phyloP scores from a whole-genome alignment of 2,888 invertebrate species.

The Actias luna region DNA sequence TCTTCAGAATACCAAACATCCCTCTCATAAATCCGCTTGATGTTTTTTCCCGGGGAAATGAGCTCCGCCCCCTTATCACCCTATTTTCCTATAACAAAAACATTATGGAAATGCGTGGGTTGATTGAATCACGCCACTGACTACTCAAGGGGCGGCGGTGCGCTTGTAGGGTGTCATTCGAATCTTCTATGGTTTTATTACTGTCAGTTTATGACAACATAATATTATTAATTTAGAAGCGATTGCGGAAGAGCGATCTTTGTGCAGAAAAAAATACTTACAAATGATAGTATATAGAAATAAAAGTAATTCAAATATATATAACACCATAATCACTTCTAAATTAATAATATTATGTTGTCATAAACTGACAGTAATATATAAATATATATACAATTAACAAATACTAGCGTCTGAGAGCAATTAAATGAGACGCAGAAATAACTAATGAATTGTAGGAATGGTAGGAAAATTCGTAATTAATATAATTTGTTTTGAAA shows the following conservation, averaged over 20 bases:
- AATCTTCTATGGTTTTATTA: not conserved
- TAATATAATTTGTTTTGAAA: no score
- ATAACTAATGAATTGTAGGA: no score
- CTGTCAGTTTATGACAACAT: not conserved
- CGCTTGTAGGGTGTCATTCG: not conserved
- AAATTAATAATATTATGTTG: not conserved
- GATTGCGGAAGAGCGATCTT: not conserved
- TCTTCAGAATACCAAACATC: slow-evolving; percentile 12
- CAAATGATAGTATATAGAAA: no score
- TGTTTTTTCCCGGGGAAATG: slow-evolving; percentile 10
- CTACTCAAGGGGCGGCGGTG: not conserved
- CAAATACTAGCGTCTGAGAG: no score
- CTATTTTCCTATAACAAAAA: slow-evolving; percentile 13
- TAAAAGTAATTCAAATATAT: no score
- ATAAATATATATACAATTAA: no score
- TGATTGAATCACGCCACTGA: slow-evolving; percentile 5
- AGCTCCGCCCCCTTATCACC: slow-evolving; percentile 11
- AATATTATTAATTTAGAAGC: not conserved
- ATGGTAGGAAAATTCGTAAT: no score
- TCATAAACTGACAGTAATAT: not conserved
- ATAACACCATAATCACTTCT: not conserved
- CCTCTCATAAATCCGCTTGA: slow-evolving; percentile 15
- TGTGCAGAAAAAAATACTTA: no score
- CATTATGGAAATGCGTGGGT: slow-evolving; percentile 10
- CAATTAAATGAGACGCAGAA: no score